A percentile compares a stretch with the other conserved stretches of the same genome.
phyloP scores from a whole-genome alignment of 2,797 vertebrate genomes.

The Anguilla megastoma region DNA sequence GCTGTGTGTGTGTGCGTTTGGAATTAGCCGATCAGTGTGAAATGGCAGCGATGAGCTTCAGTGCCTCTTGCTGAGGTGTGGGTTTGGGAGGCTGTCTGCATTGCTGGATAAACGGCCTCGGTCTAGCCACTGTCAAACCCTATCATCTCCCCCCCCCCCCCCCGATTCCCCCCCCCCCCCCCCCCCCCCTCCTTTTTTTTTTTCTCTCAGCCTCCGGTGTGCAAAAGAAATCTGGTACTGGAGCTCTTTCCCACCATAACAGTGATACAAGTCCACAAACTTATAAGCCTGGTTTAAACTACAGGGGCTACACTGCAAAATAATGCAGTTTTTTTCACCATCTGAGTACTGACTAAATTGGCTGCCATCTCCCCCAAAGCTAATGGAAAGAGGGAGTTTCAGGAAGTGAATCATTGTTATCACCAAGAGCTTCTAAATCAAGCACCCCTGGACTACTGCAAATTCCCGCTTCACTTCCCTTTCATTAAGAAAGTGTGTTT shows the following conservation, averaged over 20 bases:
- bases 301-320: background rate
- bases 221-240: background rate
- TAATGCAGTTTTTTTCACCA: background rate
- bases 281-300: background rate
- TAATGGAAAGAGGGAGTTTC: background rate
- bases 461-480: background rate
- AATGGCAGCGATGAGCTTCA: conserved; percentile 68
- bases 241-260: background rate
- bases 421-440: no score
- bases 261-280: background rate
- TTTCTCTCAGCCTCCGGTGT: no score
- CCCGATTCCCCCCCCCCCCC: conserved; percentile 46
- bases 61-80: conserved; percentile 73
- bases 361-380: background rate
- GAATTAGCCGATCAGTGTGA: conserved; percentile 70
- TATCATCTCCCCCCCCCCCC: conserved; percentile 50
- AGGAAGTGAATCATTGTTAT: background rate
- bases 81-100: conserved; percentile 72
- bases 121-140: conserved; percentile 55
- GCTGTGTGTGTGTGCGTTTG: conserved; percentile 41
- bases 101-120: conserved; percentile 66
- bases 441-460: background rate
- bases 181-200: background rate
- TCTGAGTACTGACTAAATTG: conserved; percentile 34
- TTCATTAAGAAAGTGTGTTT: no score